Base-by-base conservation (phyloP, 1,140 invertebrate species). In the Caenorhabditis briggsae region DNA sequence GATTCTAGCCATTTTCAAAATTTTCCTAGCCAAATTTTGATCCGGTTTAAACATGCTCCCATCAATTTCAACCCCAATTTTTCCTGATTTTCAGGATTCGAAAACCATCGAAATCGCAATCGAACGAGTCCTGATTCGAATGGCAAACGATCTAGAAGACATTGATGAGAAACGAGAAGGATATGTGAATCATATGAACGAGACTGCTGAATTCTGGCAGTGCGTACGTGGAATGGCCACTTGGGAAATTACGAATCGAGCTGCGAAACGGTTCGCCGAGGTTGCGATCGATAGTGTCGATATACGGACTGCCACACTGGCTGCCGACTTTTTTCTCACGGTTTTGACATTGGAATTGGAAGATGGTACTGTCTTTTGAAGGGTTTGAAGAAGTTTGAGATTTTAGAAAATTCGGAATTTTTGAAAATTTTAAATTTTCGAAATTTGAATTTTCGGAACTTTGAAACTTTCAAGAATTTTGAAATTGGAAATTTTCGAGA, bases 81-180 rank as follows among this genome's bases (percentile, higher is more conserved):
- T 33, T 3, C 33, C 33, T 3, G 33, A 33, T 33, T 33, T 33
- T 33, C 33, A 33, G 33, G 33, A 33, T 33, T 33, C 33, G 0
- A 25, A 50, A 50, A 23, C 16, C 33, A 46, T 16, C 20, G 14
- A 78, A 78, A 23, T 7, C 2, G 70, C 70, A 12, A 6, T 78
- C 5, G 70, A 78, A 14, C 48, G n/a, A 50, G n/a, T n/a, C 8
- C 14, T 78, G 1, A 78, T 78, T 78, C 70, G 33, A 50, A 78
- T 78, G 70, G 70, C 70, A 11, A 23, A 78, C 23, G 70, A 78
- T 78, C 53, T 78, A 12, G 43, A 50, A n/a, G 46, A 78, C 53
- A 20, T 20, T 12, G 46, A 78, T 23, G 18, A 50, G 9, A 50
- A 50, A 43, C 48, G 46, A 78, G 70, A 78, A 78, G 46, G 46